Evolutionary conservation across 1,140 invertebrate species (phyloP).

Genomic region (Drosophila hydei): DNA sequence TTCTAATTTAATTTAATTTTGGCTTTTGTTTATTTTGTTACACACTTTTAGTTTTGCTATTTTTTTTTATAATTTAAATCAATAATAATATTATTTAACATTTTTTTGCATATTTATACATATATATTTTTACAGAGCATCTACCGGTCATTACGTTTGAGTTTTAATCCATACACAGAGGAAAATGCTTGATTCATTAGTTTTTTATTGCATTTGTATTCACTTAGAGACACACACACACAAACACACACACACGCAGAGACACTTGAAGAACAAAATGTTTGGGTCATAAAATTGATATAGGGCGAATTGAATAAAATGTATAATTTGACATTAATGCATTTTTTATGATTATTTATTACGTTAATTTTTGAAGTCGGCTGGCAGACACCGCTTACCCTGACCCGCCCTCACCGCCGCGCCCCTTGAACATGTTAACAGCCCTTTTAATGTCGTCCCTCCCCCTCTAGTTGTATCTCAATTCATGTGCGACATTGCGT

Average conservation of each 20-base stretch:
- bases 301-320: conserved; percentile 47
- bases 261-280: neutral
- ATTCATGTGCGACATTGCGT: conserved; percentile 47
- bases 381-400: neutral
- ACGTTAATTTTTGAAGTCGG: conserved; percentile 62
- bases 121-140: too few species aligned
- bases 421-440: neutral
- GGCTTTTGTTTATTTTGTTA: too few species aligned
- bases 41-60: too few species aligned
- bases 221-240: conserved; percentile 18
- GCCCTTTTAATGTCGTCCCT: neutral
- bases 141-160: too few species aligned
- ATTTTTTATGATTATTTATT: conserved; percentile 73
- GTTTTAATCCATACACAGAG: too few species aligned
- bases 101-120: too few species aligned
- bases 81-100: too few species aligned
- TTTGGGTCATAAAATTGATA: conserved; percentile 16
- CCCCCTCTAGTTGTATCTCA: conserved; percentile 21
- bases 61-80: too few species aligned
- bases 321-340: conserved; percentile 71
- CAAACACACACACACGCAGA: neutral
- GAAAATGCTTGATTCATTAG: conserved; percentile 8
- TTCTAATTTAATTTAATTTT: too few species aligned
- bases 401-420: conserved; percentile 1
- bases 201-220: conserved; percentile 6